Evolutionary conservation across 2,113 vertebrate genomes (phyloP).

Genomic region (Muntiacus muntjak): DNA sequence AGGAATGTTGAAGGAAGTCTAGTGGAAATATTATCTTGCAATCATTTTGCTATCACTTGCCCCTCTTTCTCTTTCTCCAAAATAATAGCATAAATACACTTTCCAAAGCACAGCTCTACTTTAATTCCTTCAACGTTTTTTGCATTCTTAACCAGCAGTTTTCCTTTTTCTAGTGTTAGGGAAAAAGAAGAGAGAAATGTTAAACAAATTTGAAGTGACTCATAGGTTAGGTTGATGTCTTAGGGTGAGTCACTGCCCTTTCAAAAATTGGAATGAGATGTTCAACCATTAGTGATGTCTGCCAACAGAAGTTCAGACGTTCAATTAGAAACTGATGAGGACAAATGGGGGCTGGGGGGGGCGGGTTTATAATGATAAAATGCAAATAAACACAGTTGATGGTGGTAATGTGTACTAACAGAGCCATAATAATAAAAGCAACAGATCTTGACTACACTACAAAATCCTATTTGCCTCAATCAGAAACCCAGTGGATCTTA

Average conservation of each 20-base stretch:
- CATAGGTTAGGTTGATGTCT: slow-evolving; percentile 23
- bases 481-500: neutral
- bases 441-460: neutral
- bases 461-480: neutral
- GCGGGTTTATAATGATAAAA: neutral
- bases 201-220: slow-evolving; percentile 58
- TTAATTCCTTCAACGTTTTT: slow-evolving; percentile 18
- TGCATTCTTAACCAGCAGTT: slow-evolving; percentile 37
- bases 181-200: slow-evolving; percentile 53
- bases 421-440: neutral
- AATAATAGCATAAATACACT: neutral
- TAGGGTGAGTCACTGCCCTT: slow-evolving; percentile 54
- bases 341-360: neutral
- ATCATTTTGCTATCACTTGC: neutral
- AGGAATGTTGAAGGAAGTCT: neutral
- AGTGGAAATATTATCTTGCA: slow-evolving; percentile 7
- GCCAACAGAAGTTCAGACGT: slow-evolving; percentile 33
- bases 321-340: neutral
- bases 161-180: neutral
- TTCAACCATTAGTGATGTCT: slow-evolving; percentile 20
- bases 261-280: slow-evolving; percentile 16
- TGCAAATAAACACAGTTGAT: neutral
- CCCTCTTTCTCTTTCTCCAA: neutral
- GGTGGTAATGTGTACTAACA: neutral
- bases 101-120: slow-evolving; percentile 43